phyloP scores from a whole-genome alignment of 1,140 invertebrate genomes.

The Trichoplusia ni region DNA sequence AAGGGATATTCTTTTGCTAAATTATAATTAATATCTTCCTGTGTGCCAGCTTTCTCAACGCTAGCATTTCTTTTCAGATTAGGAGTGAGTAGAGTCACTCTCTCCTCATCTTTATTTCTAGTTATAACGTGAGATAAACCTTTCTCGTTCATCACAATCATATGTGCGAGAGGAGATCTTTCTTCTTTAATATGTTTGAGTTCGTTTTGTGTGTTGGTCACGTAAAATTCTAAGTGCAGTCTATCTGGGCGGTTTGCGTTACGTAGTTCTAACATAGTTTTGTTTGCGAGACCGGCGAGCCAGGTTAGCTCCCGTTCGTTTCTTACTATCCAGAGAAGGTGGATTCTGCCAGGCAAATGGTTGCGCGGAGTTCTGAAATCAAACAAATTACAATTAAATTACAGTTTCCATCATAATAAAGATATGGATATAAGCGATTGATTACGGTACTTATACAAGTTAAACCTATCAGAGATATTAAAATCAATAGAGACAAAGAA shows the following conservation, averaged over 20 bases:
- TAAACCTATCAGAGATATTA: too few relatives aligned
- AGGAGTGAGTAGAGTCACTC: constrained; percentile 59
- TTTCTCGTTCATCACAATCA: constrained; percentile 61
- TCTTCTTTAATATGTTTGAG: constrained; percentile 33
- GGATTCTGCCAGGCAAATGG: constrained; percentile 60
- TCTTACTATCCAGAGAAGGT: constrained; percentile 73
- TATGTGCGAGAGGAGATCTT: constrained; percentile 46
- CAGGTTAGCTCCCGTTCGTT: constrained; percentile 62
- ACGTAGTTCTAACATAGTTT: constrained; percentile 58
- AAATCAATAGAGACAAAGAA: too few relatives aligned
- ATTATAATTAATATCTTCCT: constrained; percentile 48
- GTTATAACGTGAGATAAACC: constrained; percentile 48
- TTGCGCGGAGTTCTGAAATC: constrained; percentile 62
- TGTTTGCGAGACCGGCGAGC: constrained; percentile 62
- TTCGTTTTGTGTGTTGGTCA: constrained; percentile 57
- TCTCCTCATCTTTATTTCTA: constrained; percentile 54
- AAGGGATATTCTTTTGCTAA: constrained; percentile 65
- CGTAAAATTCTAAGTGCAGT: constrained; percentile 70
- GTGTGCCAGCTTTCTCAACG: constrained; percentile 24
- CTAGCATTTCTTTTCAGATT: constrained; percentile 49
- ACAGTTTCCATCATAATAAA: not conserved
- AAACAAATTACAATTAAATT: not conserved
- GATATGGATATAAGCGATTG: too few relatives aligned
- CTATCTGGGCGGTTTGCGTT: constrained; percentile 69
- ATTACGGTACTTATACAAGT: too few relatives aligned